Evolutionary conservation across 2,113 vertebrate species (phyloP).

Genomic region (Pavo muticus): DNA sequence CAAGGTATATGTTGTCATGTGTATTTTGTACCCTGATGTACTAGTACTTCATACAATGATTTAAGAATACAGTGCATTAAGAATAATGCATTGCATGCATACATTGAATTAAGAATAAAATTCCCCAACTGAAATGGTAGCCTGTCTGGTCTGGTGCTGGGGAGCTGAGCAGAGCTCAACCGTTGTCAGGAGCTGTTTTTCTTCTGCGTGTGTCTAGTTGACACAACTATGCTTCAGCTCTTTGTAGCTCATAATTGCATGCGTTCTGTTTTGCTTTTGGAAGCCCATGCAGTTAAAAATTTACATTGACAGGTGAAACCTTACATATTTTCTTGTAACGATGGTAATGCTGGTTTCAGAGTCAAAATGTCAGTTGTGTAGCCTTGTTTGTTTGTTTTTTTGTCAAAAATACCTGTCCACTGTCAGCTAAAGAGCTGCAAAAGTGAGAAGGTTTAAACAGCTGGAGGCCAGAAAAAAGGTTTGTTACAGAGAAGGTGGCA

Average conservation of each 20-base stretch:
- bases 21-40: background rate
- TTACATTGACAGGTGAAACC: background rate
- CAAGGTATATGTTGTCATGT: background rate
- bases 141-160: background rate
- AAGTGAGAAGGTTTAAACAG: background rate
- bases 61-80: background rate
- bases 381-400: background rate
- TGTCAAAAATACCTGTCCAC: background rate
- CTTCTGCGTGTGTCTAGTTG: background rate
- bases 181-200: fast-evolving
- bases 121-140: background rate
- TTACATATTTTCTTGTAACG: background rate
- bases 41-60: background rate
- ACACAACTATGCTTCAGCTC: background rate
- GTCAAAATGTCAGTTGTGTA: background rate
- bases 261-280: background rate
- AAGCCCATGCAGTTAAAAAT: background rate
- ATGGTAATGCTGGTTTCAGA: fast-evolving
- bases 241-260: background rate
- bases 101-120: background rate
- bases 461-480: background rate
- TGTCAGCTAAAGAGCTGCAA: fast-evolving
- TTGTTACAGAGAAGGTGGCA: background rate
- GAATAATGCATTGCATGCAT: background rate
- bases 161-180: background rate